Percentiles rank a stretch among this genome's conserved stretches.
phyloP scores from a whole-genome alignment of 1,140 invertebrate genomes.

The Pseudomyrmex dendroicus region DNA sequence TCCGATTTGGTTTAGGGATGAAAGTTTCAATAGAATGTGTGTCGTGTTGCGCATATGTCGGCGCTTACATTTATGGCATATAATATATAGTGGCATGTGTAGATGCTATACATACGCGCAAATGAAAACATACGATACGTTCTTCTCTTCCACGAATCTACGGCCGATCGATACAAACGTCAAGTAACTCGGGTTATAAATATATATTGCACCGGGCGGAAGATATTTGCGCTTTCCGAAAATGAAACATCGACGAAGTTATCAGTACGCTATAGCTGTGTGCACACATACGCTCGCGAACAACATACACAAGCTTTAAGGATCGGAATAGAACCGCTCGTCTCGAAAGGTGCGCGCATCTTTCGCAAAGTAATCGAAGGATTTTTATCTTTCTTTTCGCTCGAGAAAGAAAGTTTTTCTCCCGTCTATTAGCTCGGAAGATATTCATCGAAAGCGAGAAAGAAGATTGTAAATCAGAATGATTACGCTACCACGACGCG shows the following conservation, averaged over 20 bases:
- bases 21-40: not conserved
- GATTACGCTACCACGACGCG: not conserved
- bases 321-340: not conserved
- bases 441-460: not conserved
- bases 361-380: slow-evolving; percentile 6
- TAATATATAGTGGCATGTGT: slow-evolving; percentile 9
- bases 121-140: slow-evolving; percentile 40
- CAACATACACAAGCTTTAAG: not conserved
- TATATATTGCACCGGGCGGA: slow-evolving; percentile 14
- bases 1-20: not conserved
- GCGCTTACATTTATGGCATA: not conserved
- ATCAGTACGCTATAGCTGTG: not conserved
- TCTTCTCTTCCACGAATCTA: slow-evolving; percentile 4
- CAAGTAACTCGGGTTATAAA: slow-evolving; percentile 36
- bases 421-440: not conserved
- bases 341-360: not conserved
- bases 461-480: not conserved
- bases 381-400: not conserved
- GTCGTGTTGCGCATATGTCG: no score
- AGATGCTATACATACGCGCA: slow-evolving; percentile 5
- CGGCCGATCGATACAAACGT: slow-evolving; percentile 7
- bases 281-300: not conserved
- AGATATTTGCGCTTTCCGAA: slow-evolving; percentile 16
- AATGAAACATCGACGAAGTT: slow-evolving; percentile 28
- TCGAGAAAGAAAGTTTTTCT: not conserved